phyloP scores from a whole-genome alignment of 2,888 invertebrate genomes.

The Agrotis ipsilon region DNA sequence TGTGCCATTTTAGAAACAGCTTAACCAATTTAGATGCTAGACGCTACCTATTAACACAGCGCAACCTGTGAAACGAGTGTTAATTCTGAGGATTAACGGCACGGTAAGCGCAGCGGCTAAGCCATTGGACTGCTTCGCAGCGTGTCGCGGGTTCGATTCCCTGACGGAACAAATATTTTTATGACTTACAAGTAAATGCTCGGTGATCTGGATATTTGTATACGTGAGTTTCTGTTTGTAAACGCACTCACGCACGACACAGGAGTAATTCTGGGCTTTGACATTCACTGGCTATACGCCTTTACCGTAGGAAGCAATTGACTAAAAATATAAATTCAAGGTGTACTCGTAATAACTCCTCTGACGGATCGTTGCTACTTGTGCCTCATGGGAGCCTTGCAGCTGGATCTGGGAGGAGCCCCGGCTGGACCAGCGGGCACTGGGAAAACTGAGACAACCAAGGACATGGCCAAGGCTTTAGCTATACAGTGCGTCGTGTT shows the following conservation, averaged over 20 bases:
- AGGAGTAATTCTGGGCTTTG: too few relatives aligned
- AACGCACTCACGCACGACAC: too few relatives aligned
- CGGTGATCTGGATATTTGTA: too few relatives aligned
- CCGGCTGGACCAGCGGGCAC: conserved; percentile 97
- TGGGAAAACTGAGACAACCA: conserved; percentile 97
- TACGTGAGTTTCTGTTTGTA: too few relatives aligned
- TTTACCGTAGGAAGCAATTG: not conserved
- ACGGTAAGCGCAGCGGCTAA: too few relatives aligned
- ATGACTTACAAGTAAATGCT: too few relatives aligned
- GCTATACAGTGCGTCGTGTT: conserved; percentile 98
- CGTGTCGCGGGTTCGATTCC: too few relatives aligned
- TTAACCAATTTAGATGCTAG: too few relatives aligned
- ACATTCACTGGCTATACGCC: not conserved
- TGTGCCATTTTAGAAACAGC: too few relatives aligned
- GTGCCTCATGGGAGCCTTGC: conserved; percentile 97
- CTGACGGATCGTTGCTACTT: conserved; percentile 97
- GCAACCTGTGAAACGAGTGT: not conserved
- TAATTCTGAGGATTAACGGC: too few relatives aligned
- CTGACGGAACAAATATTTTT: too few relatives aligned
- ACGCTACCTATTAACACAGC: not conserved
- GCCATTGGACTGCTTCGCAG: too few relatives aligned
- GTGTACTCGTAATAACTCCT: conserved; percentile 97
- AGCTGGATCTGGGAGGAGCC: conserved; percentile 96
- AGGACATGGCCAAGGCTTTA: conserved; percentile 96
- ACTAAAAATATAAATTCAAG: conserved; percentile 61